Evolutionary conservation across 2,797 vertebrate species (phyloP).

Genomic region (Gephyroberyx darwinii): DNA sequence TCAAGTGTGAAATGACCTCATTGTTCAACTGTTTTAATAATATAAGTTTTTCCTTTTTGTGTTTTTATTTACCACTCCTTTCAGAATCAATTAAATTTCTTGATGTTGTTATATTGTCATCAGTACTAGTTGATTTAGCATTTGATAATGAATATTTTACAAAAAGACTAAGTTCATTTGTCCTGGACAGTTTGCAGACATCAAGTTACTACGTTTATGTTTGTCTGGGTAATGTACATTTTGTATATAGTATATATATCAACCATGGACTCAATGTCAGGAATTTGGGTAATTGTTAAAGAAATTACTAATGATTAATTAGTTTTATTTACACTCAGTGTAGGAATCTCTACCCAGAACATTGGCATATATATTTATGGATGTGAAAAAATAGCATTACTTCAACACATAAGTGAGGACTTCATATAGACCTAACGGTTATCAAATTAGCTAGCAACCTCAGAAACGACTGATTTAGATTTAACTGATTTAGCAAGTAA

Average conservation of each 20-base stretch:
- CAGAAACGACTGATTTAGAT: too few species aligned
- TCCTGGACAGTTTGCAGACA: background rate
- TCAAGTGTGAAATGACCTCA: too few species aligned
- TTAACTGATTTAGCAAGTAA: too few species aligned
- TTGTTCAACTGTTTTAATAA: background rate
- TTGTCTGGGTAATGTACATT: conserved; percentile 2
- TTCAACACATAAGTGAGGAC: too few species aligned
- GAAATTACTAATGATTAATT: background rate
- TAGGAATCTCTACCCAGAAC: too few species aligned
- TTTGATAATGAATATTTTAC: background rate
- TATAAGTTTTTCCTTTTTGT: background rate
- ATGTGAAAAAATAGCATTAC: too few species aligned
- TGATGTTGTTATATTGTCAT: background rate
- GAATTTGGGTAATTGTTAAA: conserved; percentile 33
- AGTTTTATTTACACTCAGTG: too few species aligned
- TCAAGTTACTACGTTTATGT: background rate
- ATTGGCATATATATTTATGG: too few species aligned
- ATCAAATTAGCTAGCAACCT: too few species aligned
- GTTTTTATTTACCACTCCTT: background rate
- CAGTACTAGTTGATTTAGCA: background rate
- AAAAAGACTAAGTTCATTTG: background rate
- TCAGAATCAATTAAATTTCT: background rate
- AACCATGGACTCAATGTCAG: conserved; percentile 15
- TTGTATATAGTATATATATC: conserved; percentile 24
- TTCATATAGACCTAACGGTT: too few species aligned